A percentile compares a stretch with the other conserved stretches of the same genome.
phyloP scores from a whole-genome alignment of 1,140 invertebrate genomes.

The Orchestia grillus region DNA sequence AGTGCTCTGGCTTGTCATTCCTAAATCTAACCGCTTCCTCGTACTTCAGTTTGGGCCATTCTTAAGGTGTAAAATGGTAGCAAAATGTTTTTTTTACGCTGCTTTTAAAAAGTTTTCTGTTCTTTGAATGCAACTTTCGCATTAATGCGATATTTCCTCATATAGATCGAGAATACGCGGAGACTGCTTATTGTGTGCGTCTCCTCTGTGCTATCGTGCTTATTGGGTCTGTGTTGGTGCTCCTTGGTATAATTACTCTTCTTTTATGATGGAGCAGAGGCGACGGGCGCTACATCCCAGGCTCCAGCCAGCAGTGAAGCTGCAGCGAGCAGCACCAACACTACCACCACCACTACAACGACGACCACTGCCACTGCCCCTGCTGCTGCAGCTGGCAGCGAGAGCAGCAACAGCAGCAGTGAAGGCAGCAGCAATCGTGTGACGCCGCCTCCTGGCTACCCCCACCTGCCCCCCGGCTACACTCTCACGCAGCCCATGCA shows the following conservation, averaged over 20 bases:
- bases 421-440: not conserved
- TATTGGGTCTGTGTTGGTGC: too few species aligned
- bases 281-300: not conserved
- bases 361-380: not conserved
- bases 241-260: not conserved
- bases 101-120: too few species aligned
- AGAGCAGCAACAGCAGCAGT: constrained; percentile 61
- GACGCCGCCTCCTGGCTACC: constrained; percentile 63
- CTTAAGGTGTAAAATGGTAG: too few species aligned
- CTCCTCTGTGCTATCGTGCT: too few species aligned
- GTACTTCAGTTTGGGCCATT: too few species aligned
- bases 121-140: too few species aligned
- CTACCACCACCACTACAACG: not conserved
- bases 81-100: too few species aligned
- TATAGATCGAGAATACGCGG: too few species aligned
- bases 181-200: too few species aligned
- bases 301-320: constrained; percentile 26
- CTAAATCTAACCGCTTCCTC: too few species aligned
- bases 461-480: constrained; percentile 66
- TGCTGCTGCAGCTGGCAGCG: not conserved
- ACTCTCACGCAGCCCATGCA: constrained; percentile 67
- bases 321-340: not conserved
- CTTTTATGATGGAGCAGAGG: not conserved
- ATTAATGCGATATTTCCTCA: too few species aligned
- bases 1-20: too few species aligned